Evolutionary conservation across 2,888 invertebrate species (phyloP).

Genomic region (Platerodrilus igneus): DNA sequence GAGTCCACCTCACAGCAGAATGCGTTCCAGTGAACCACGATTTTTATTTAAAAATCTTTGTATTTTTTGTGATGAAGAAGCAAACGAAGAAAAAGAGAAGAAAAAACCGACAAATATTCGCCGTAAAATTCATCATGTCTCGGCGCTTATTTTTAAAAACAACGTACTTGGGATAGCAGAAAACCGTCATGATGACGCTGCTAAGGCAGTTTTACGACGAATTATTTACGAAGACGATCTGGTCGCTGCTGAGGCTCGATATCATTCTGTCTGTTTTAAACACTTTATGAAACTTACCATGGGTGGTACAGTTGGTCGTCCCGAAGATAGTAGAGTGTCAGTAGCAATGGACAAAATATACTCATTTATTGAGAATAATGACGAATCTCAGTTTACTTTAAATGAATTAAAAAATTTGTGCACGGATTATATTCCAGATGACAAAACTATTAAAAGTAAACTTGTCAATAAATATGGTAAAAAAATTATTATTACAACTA

Average conservation of each 20-base stretch:
- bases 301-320: too few relatives aligned
- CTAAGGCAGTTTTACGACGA: slow-evolving; percentile 1
- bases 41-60: slow-evolving; percentile 34
- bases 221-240: slow-evolving; percentile 3
- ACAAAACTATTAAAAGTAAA: too few relatives aligned
- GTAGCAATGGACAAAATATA: too few relatives aligned
- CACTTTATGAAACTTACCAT: too few relatives aligned
- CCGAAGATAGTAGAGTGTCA: too few relatives aligned
- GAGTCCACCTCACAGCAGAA: slow-evolving; percentile 5
- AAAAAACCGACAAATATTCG: neutral
- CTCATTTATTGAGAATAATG: too few relatives aligned
- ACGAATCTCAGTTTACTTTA: too few relatives aligned
- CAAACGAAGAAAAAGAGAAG: slow-evolving; percentile 31
- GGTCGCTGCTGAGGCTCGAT: neutral
- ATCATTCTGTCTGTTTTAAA: too few relatives aligned
- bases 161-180: slow-evolving; percentile 20
- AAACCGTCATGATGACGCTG: neutral
- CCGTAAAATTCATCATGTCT: slow-evolving; percentile 29
- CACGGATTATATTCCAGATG: too few relatives aligned
- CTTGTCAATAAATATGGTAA: too few relatives aligned
- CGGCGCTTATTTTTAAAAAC: slow-evolving; percentile 30
- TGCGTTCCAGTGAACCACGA: slow-evolving; percentile 31
- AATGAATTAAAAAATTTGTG: too few relatives aligned
- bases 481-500: too few relatives aligned
- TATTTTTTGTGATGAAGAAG: slow-evolving; percentile 40